These are phyloP conservation scores for Thalassoma bifasciatum DNA, from an alignment of 2,113 vertebrate genomes.

Conservation along the genomic window DNA sequence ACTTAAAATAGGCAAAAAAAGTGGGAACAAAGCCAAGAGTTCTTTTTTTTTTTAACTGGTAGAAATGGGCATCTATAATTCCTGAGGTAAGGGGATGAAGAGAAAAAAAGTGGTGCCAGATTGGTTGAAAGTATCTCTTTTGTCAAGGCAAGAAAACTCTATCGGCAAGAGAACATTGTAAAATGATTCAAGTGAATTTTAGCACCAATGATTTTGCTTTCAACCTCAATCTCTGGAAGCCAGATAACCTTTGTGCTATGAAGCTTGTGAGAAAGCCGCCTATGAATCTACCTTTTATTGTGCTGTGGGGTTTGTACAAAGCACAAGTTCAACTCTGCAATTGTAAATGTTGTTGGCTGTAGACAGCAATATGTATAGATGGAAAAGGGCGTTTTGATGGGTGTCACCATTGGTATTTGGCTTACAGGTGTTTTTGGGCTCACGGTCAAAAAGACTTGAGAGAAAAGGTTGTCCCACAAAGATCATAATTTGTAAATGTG, in stretches of 20 bases:
- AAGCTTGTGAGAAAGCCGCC: slow-evolving; percentile 41
- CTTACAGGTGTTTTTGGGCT: slow-evolving; percentile 16
- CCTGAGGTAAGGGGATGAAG: slow-evolving; percentile 47
- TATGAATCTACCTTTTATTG: slow-evolving; percentile 57
- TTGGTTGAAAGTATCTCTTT: slow-evolving; percentile 52
- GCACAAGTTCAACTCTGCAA: slow-evolving; percentile 76
- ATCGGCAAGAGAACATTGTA: slow-evolving; percentile 19
- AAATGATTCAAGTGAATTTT: slow-evolving; percentile 38
- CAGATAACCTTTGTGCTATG: slow-evolving; percentile 43
- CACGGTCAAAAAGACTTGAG: slow-evolving; percentile 19
- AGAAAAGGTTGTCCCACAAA: slow-evolving; percentile 35
- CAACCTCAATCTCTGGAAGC: slow-evolving; percentile 42
- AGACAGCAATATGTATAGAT: slow-evolving; percentile 77
- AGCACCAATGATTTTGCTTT: slow-evolving; percentile 45
- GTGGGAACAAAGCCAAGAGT: too few species aligned
- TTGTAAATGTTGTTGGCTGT: slow-evolving; percentile 66
- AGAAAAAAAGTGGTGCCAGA: slow-evolving; percentile 38
- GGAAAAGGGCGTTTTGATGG: slow-evolving; percentile 26
- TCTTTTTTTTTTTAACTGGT: too few species aligned
- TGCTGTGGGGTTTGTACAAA: slow-evolving; percentile 77
- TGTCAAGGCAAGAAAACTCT: slow-evolving; percentile 33
- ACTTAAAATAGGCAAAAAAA: too few species aligned
- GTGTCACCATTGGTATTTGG: slow-evolving; percentile 17
- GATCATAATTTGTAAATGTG: slow-evolving; percentile 37
- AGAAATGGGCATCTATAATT: too few species aligned